Evolutionary conservation across 53 echinoderm and acorn worm species (phyloP), one percentile per base, ranked within the genome.

Genomic region (Arbacia lixula): DNA sequence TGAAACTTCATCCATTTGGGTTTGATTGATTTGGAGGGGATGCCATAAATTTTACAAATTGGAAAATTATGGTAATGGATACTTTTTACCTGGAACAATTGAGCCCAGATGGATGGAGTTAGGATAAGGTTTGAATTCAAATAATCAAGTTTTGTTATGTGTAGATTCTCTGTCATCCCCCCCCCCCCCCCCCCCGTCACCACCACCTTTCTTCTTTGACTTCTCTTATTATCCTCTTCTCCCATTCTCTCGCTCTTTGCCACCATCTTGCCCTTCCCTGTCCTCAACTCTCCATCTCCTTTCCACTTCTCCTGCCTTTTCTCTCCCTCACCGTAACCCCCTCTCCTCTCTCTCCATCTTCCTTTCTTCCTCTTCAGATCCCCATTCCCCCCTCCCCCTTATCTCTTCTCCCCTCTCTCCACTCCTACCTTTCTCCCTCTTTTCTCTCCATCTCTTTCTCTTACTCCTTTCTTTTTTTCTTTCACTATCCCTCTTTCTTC

Each of bases 31-130:
- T 24, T n/a, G 26, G 58, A 12, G 58, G 57, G 38, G 37, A 37
- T 28, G 60, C 60, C 79, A 43, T 78, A 29, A 78, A 78, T 78
- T 40, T 60, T 22, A 16, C 39, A 60, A 78, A 78, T 78, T 57
- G 79, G 60, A 57, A 60, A 78, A 78, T 60, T 78, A 78, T 78
- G 79, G 60, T 78, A 60, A 78, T 60, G 36, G 41, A 34, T n/a
- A 75, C 32, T 53, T 5, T 53, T 26, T 75, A 34, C 46, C 75
- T 8, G 54, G n/a, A 33, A 75, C 72, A n/a, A 50, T n/a, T 12
- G 34, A 37, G 25, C 4, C 68, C 35, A 36, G 68, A 40, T 40
- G 10, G 20, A 68, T 68, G 36, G 21, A 6, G 68, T 68, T 68
- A 36, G 35, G 68, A 68, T 38, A 40, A 68, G 35, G 68, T 68